A percentile compares a stretch with the other conserved stretches of the same genome.
phyloP scores from a whole-genome alignment of 23 tunicate species.

The Halocynthia roretzi region DNA sequence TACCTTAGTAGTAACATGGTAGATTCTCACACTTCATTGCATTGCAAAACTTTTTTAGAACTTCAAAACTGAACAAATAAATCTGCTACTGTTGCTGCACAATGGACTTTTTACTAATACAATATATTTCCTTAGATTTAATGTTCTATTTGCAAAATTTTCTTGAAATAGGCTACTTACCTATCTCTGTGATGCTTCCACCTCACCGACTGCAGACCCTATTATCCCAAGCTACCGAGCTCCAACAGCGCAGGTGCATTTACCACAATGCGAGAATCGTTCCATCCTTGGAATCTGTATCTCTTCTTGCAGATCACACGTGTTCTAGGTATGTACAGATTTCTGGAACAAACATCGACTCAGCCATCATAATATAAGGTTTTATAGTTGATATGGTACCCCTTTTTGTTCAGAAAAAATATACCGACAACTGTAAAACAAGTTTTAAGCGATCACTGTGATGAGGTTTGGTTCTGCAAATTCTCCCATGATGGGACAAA shows the following conservation, averaged over 20 bases:
- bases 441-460: conserved; percentile 31
- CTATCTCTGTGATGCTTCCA: conserved; percentile 87
- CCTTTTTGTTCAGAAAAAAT: conserved; percentile 7
- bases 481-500: conserved; percentile 79
- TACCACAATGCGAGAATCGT: conserved; percentile 51
- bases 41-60: no score
- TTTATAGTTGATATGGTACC: no score
- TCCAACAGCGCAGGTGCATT: conserved; percentile 71
- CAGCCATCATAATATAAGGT: no score
- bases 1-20: no score
- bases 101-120: no score
- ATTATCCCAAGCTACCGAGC: conserved; percentile 73
- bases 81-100: no score
- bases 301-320: conserved; percentile 69
- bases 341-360: background rate
- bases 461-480: conserved; percentile 75
- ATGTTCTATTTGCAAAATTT: no score
- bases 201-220: conserved; percentile 72
- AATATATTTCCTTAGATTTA: no score
- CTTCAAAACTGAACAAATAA: no score
- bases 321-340: conserved; percentile 49
- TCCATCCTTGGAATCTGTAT: conserved; percentile 31
- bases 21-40: no score
- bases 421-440: conserved; percentile 20
- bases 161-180: conserved; percentile 57